Base-by-base conservation (phyloP, 2,888 invertebrate species). In the Cerastis rubricosa region DNA sequence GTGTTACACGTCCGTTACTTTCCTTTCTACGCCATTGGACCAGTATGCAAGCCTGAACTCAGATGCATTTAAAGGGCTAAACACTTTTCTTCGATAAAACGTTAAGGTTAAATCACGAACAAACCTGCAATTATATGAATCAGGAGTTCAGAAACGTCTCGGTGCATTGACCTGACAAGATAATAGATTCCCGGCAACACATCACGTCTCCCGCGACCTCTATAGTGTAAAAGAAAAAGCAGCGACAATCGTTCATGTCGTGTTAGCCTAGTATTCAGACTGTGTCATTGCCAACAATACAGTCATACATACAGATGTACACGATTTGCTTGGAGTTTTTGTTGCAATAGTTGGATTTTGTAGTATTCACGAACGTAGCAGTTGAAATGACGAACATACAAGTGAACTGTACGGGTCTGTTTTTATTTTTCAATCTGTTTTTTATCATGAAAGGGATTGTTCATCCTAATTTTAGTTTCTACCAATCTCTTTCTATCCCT, bases 191-290 rank as follows among this genome's bases (percentile, higher is more conserved):
- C 54, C 47, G 40, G 11, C 61, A 68, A 57, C 75, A 49, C 67
- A 63, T 76, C 66, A 77, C 57, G 70, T 73, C 66, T 64, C 35
- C 59, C 68, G 72, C 61, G 79, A 85, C 85, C 80, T 85, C 73
- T 85, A 54, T 76, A 64, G 54, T 73, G 29, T 77, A 74, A 80
- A 85, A 85, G 86, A 85, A 85, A 86, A 77, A 80, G 68, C 84
- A 51, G 51, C 0, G 70, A 85, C 83, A 85, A 83, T 80, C 73
- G 76, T 71, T 79, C 74, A 79, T 76, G 83, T 74, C 71, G 65
- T 82, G 74, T 71, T 85, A 83, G 64, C 84, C 84, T 85, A 68
- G 86, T 85, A 85, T 85, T 77, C 77, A 86, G 85, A 85, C 77
- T 83, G 68, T 85, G 86, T 85, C 86, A 80, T 83, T 86, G 75